A percentile compares a stretch with the other conserved stretches of the same genome.
Evolutionary conservation across 2,113 vertebrate species (phyloP).

Genomic region (Ramphastos sulfuratus): DNA sequence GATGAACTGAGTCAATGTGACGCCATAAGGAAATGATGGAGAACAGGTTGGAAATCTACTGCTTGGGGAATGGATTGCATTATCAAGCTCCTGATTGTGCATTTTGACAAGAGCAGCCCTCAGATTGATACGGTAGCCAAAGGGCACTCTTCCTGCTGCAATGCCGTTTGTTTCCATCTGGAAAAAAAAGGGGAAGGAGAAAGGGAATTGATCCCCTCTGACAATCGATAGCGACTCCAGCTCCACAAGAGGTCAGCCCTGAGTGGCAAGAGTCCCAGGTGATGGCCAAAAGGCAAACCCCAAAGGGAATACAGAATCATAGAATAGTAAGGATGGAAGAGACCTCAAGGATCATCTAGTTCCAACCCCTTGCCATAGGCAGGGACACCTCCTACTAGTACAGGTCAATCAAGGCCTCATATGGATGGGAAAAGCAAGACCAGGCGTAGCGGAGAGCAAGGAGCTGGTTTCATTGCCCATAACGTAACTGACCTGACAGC

Average conservation of each 20-base stretch:
- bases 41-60: slow-evolving; percentile 71
- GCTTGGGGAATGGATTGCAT: slow-evolving; percentile 69
- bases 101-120: slow-evolving; percentile 70
- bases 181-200: slow-evolving; percentile 5
- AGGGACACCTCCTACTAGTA: too few relatives aligned
- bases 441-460: accelerated
- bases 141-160: slow-evolving; percentile 60
- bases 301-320: background rate
- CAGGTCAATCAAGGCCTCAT: too few relatives aligned
- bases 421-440: accelerated
- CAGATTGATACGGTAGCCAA: slow-evolving; percentile 71
- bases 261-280: background rate
- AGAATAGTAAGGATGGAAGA: too few relatives aligned
- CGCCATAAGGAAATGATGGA: slow-evolving; percentile 72
- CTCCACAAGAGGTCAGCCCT: slow-evolving; percentile 51
- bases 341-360: too few relatives aligned
- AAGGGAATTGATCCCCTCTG: slow-evolving; percentile 26
- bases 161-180: slow-evolving; percentile 55
- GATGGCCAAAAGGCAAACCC: background rate
- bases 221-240: slow-evolving; percentile 33
- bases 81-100: slow-evolving; percentile 68
- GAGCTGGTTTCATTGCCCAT: background rate
- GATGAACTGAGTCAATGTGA: slow-evolving; percentile 71
- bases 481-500: background rate
- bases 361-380: too few relatives aligned